These are phyloP conservation scores for Proteles cristata DNA, from an alignment of 2,113 vertebrate genomes.

Conservation along the genomic window DNA sequence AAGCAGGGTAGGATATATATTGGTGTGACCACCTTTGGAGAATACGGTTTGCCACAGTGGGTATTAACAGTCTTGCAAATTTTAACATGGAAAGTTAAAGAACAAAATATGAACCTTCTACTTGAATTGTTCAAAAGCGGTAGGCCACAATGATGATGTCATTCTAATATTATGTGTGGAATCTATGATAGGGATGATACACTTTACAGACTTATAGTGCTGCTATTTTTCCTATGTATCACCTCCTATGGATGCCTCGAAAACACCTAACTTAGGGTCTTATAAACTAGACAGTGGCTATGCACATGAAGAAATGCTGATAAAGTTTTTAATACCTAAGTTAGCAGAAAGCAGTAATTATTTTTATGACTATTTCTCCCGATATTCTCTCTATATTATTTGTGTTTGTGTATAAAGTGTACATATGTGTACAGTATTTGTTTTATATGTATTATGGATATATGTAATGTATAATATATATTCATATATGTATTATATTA, in stretches of 20 bases:
- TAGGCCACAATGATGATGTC: not conserved
- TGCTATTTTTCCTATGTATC: not conserved
- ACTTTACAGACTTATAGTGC: not conserved
- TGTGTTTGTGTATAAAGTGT: not conserved
- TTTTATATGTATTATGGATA: not conserved
- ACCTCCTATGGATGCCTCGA: not conserved
- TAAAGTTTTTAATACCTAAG: not conserved
- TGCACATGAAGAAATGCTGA: not conserved
- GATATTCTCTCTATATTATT: not conserved
- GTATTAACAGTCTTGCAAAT: not conserved
- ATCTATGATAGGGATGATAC: not conserved
- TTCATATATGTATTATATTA: not conserved
- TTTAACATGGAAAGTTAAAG: not conserved
- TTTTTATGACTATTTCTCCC: not conserved
- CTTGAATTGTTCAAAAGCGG: not conserved
- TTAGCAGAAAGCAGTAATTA: not conserved
- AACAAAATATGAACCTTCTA: not conserved
- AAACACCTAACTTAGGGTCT: not conserved
- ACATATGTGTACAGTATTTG: not conserved
- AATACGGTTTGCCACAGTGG: not conserved
- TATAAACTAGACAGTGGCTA: not conserved
- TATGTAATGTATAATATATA: not conserved
- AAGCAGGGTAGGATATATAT: not conserved
- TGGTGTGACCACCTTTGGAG: not conserved
- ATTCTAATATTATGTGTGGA: not conserved